A percentile compares a stretch with the other conserved stretches of the same genome.
phyloP scores from a whole-genome alignment of 2,797 vertebrate genomes.

The Enteromius afrohamiltoni region DNA sequence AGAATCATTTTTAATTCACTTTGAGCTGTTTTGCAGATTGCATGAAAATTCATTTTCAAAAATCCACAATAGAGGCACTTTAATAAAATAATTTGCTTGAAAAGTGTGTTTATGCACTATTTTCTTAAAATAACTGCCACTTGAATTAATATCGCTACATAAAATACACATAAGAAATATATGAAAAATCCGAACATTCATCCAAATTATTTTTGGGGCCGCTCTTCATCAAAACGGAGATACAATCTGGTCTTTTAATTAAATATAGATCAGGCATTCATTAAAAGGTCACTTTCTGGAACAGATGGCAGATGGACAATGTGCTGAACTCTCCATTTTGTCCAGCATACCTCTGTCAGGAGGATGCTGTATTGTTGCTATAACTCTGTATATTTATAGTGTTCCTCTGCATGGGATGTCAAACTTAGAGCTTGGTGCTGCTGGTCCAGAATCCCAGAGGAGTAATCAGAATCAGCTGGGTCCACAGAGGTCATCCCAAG shows the following conservation, averaged over 20 bases:
- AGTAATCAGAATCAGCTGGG: conserved; percentile 84
- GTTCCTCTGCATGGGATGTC: conserved; percentile 22
- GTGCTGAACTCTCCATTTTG: conserved; percentile 24
- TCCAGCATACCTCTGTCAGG: conserved; percentile 6
- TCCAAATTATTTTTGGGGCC: neutral
- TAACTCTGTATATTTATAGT: conserved; percentile 17
- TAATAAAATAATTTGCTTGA: neutral
- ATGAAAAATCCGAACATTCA: neutral
- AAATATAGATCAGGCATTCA: neutral
- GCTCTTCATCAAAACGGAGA: neutral
- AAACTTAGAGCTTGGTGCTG: conserved; percentile 70
- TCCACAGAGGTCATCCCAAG: conserved; percentile 78
- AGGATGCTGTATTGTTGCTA: neutral
- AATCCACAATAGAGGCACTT: too few relatives aligned
- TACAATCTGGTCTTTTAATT: conserved; percentile 9
- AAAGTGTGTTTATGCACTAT: neutral
- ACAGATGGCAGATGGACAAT: conserved; percentile 38
- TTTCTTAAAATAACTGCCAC: neutral
- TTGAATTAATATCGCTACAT: neutral
- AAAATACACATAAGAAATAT: neutral
- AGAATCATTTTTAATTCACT: too few relatives aligned
- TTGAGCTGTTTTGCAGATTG: too few relatives aligned
- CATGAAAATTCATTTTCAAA: too few relatives aligned
- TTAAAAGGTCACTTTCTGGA: conserved; percentile 31
- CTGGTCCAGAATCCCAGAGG: conserved; percentile 78